Base-by-base conservation (phyloP, 2,797 vertebrate species). In the Melanotaenia trifasciata region DNA sequence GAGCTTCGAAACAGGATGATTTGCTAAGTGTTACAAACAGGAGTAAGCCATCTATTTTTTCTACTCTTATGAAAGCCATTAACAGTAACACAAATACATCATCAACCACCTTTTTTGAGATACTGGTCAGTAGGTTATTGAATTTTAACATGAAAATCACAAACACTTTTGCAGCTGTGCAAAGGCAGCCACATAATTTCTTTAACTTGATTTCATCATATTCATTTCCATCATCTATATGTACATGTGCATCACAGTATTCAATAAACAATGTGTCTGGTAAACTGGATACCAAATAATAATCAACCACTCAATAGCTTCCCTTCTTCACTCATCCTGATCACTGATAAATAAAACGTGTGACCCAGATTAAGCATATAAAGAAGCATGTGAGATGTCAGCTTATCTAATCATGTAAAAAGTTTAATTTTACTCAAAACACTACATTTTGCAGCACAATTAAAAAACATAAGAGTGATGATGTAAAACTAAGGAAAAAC, bases 1-100 rank as follows among this genome's bases (percentile, higher is more conserved):
- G 70, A 69, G 76, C 58, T 56, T 72, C 72, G 1, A 70, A 35
- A 13, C 70, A 70, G 61, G 70, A 79, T 43, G 13, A 70, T 18
- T 10, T 26, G 53, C 61, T 24, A 72, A 68, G 47, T 67, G 67
- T 64, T 70, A 68, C 33, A 58, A 38, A 74, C 70, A 50, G 45
- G 64, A 61, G 30, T 3, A n/a, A 72, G 56, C 28, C 38, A 50
- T 63, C 58, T 24, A 4, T 67, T 16, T 45, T 18, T 45, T 2
- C 5, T 6, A 45, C 13, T 18, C 40, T 6, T 16, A 18, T 20
- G 13, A 45, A 45, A 45, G 16, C 40, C 40, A 7, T 18, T 18
- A 45, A 45, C 40, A 20, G 13, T 20, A 45, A 45, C 40, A 45
- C 16, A 45, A 45, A 45, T 45, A 45, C 16, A 45, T 45, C 14